phyloP scores from a whole-genome alignment of 2,888 invertebrate species.

The Polydrusus tereticollis region DNA sequence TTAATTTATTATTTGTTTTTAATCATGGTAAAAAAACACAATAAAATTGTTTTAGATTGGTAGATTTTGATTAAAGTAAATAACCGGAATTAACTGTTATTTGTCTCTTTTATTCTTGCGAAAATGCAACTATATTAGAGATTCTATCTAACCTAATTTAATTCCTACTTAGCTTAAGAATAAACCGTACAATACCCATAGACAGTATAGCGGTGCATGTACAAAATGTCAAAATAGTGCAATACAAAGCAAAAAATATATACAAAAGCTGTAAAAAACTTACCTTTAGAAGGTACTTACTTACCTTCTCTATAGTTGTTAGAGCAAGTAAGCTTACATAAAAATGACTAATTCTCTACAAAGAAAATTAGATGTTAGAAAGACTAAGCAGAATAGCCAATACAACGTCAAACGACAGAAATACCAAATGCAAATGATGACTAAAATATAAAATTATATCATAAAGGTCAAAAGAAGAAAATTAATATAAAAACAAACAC shows the following conservation, averaged over 20 bases:
- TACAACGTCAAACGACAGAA: background rate
- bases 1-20: conserved; percentile 28
- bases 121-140: background rate
- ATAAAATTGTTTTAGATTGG: conserved; percentile 26
- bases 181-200: too few species aligned
- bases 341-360: conserved; percentile 14
- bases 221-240: background rate
- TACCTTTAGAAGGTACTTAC: background rate
- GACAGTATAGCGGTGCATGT: too few species aligned
- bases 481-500: too few species aligned
- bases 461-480: background rate
- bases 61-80: background rate
- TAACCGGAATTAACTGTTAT: background rate
- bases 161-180: too few species aligned
- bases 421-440: background rate
- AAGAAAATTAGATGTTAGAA: conserved; percentile 2
- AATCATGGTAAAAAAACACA: conserved; percentile 27
- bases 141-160: too few species aligned
- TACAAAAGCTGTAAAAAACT: background rate
- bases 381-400: background rate
- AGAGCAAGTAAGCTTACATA: background rate
- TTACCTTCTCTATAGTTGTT: conserved; percentile 4
- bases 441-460: background rate
- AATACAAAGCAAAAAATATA: background rate
- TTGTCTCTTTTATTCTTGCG: background rate